A percentile compares a stretch with the other conserved stretches of the same genome.
phyloP scores from a whole-genome alignment of 2,113 vertebrate species.

The Dromas ardeola region DNA sequence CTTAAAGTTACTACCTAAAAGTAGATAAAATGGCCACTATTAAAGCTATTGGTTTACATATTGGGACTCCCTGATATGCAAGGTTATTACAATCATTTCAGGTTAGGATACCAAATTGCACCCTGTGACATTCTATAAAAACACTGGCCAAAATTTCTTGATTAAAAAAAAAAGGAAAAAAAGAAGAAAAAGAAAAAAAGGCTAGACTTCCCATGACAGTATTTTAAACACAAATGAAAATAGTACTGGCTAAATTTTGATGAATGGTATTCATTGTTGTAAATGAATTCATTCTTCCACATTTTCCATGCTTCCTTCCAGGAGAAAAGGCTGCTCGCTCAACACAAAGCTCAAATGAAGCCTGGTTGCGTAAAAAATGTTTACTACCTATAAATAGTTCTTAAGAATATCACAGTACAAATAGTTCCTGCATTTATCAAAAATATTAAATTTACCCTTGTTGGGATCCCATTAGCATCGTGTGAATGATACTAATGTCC shows the following conservation, averaged over 20 bases:
- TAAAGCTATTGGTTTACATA: neutral
- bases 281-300: neutral
- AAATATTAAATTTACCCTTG: neutral
- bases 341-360: neutral
- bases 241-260: neutral
- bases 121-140: neutral
- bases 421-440: neutral
- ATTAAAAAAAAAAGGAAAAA: neutral
- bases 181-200: neutral
- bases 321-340: neutral
- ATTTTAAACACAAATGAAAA: neutral
- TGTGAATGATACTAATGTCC: neutral
- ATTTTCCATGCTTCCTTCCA: neutral
- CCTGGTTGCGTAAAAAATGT: neutral
- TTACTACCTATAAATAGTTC: neutral
- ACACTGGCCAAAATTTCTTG: neutral
- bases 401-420: neutral
- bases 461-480: neutral
- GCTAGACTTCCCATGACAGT: neutral
- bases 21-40: neutral
- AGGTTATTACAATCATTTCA: neutral
- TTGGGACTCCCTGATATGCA: neutral
- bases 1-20: neutral
- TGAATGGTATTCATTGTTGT: neutral
- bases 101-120: neutral